Evolutionary conservation across 2,888 invertebrate species (phyloP), one percentile per base, ranked within the genome.

Genomic region (Lobophora halterata): DNA sequence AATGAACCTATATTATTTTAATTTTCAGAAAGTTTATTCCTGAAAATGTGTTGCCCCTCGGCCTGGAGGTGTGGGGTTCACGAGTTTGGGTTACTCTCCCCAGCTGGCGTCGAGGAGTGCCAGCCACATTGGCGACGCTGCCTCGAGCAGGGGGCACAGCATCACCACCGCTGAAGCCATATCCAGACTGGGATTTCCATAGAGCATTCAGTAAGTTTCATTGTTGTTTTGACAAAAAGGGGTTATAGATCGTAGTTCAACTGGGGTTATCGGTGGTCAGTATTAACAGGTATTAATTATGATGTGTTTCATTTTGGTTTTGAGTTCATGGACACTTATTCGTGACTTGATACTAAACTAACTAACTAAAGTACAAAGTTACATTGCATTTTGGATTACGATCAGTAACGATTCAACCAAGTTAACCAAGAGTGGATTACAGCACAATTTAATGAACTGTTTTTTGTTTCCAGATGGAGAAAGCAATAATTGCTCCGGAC

Each of bases 21-120:
- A 11, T 9, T 79, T 79, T 24, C 65, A 87, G 87, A 12, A 67
- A 89, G 30, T 95, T 90, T 61, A 81, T 93, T 11, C 91, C 93
- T 0, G 90, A 91, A 46, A 94, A 95, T 61, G 93, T 92, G 61
- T 75, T 94, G 8, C 94, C 95, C 0, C 71, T 93, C 28, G 95
- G 95, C 0, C 65, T 95, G 9, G 95, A 95, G 61, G 85, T 92
- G 2, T 91, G 90, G 81, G 88, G 87, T 2, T 82, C 92, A 40
- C 89, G 92, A 5, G 79, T 95, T 4, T 96, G 93, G 73, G 79
- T 96, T 1, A 93, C 93, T 1, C 78, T 94, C 30, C 95, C 95
- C 0, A 91, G 92, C 47, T 94, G 94, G 94, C 90, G 91, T 33
- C 78, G 87, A 14, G 95, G 95, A 0, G 91, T 94, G 0, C 94